These are phyloP conservation scores for Haemorhous mexicanus DNA, from an alignment of 2,113 vertebrate species.

Conservation along the genomic window DNA sequence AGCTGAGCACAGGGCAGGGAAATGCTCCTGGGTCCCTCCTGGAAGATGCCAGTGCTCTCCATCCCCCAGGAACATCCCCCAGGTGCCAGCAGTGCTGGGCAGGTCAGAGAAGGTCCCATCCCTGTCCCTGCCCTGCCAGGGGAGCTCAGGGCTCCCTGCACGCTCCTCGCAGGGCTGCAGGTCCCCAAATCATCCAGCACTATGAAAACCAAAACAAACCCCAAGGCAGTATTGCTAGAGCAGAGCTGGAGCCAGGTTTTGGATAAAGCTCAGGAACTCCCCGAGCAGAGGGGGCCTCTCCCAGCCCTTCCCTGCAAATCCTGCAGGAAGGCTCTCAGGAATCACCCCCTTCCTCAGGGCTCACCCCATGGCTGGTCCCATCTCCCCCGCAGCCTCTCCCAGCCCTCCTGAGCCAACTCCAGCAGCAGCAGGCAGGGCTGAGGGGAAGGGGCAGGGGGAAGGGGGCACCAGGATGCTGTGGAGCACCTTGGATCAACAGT, in stretches of 20 bases:
- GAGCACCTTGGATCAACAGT: neutral
- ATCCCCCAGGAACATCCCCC: neutral
- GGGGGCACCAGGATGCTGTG: neutral
- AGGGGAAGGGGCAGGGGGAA: neutral
- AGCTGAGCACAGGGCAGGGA: neutral
- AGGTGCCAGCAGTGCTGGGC: rapidly evolving
- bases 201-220: neutral
- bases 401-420: neutral
- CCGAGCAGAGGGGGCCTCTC: rapidly evolving
- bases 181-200: neutral
- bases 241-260: neutral
- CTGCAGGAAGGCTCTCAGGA: rapidly evolving
- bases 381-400: neutral
- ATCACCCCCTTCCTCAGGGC: neutral
- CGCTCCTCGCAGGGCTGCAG: rapidly evolving
- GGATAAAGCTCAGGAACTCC: neutral
- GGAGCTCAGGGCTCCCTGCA: neutral
- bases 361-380: rapidly evolving
- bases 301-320: neutral
- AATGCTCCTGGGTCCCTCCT: neutral
- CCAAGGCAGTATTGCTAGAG: constrained; percentile 1
- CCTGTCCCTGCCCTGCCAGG: neutral
- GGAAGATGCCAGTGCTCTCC: neutral
- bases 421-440: neutral
- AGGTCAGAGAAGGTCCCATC: neutral